Percentiles rank a stretch among this genome's conserved stretches.
phyloP scores from a whole-genome alignment of 1,140 invertebrate genomes.

The Euwallacea similis region DNA sequence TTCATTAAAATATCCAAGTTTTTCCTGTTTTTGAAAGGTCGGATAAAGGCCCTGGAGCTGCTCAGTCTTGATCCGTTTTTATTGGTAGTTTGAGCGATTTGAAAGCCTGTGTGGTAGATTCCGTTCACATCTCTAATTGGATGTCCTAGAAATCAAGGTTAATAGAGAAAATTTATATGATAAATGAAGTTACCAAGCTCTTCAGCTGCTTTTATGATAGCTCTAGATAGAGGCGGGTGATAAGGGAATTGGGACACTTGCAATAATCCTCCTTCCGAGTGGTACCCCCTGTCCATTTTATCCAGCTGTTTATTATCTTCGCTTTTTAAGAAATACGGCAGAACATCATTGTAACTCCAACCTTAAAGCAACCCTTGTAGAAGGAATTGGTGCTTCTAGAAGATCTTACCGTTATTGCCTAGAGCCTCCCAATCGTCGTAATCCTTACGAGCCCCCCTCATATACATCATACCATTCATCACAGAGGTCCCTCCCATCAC shows the following conservation, averaged over 20 bases:
- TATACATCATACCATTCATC: constrained; percentile 97
- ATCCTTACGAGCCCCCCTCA: constrained; percentile 86
- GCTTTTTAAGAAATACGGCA: constrained; percentile 85
- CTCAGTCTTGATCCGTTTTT: constrained; percentile 85
- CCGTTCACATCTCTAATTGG: constrained; percentile 83
- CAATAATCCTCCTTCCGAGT: constrained; percentile 74
- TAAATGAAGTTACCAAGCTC: constrained; percentile 63
- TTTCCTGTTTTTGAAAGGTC: constrained; percentile 72
- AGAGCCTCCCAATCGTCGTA: constrained; percentile 87
- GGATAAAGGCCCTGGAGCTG: constrained; percentile 77
- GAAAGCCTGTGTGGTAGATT: constrained; percentile 74
- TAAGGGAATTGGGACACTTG: constrained; percentile 84
- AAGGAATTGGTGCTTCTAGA: background rate
- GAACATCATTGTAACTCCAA: constrained; percentile 87
- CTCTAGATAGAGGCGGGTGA: constrained; percentile 79
- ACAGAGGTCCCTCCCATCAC: constrained; percentile 90
- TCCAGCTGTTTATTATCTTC: constrained; percentile 81
- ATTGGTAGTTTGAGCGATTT: constrained; percentile 85
- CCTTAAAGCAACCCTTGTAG: constrained; percentile 10
- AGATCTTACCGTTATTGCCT: constrained; percentile 70
- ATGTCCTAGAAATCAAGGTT: constrained; percentile 64
- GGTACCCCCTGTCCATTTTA: constrained; percentile 74
- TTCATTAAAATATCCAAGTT: constrained; percentile 80
- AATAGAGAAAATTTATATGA: too few relatives aligned
- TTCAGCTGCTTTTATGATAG: constrained; percentile 80